Evolutionary conservation across 1,140 invertebrate species (phyloP).

Genomic region (Pseudomyrmex concolor): DNA sequence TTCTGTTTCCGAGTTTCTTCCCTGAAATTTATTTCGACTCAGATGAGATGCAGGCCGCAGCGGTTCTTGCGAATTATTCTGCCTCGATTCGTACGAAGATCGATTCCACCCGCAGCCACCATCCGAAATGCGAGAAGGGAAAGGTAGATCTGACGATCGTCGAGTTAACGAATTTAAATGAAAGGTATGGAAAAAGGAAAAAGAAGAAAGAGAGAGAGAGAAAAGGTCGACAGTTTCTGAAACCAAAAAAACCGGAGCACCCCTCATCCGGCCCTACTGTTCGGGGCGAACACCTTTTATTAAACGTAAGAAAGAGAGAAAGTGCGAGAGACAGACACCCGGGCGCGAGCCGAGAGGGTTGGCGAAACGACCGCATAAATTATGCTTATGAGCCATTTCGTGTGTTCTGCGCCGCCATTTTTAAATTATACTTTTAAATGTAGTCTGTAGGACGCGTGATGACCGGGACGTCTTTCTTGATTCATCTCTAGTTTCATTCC

Average conservation of each 20-base stretch:
- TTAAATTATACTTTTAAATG: slow-evolving; percentile 82
- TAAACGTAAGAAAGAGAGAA: slow-evolving; percentile 74
- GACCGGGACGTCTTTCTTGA: slow-evolving; percentile 20
- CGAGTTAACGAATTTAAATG: slow-evolving; percentile 66
- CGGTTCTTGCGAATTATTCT: slow-evolving; percentile 57
- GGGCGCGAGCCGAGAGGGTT: not conserved
- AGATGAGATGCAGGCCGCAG: slow-evolving; percentile 45
- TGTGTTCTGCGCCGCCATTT: slow-evolving; percentile 73
- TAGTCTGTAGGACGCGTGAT: slow-evolving; percentile 5
- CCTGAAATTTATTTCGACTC: slow-evolving; percentile 56
- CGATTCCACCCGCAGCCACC: slow-evolving; percentile 48
- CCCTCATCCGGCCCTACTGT: not conserved
- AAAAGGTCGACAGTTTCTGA: slow-evolving; percentile 10
- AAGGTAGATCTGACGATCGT: slow-evolving; percentile 43
- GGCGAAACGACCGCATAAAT: slow-evolving; percentile 73
- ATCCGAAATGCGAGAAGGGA: not conserved
- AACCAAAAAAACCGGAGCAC: slow-evolving; percentile 47
- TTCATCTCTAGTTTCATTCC: not conserved
- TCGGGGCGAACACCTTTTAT: slow-evolving; percentile 74
- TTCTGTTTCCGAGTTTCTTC: slow-evolving; percentile 61
- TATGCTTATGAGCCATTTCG: slow-evolving; percentile 78
- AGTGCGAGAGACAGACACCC: slow-evolving; percentile 15
- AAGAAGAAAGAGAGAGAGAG: not conserved
- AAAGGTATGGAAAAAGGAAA: slow-evolving; percentile 25
- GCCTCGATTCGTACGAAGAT: slow-evolving; percentile 40